phyloP scores from a whole-genome alignment of 2,888 invertebrate species.

The Thecophora atra region DNA sequence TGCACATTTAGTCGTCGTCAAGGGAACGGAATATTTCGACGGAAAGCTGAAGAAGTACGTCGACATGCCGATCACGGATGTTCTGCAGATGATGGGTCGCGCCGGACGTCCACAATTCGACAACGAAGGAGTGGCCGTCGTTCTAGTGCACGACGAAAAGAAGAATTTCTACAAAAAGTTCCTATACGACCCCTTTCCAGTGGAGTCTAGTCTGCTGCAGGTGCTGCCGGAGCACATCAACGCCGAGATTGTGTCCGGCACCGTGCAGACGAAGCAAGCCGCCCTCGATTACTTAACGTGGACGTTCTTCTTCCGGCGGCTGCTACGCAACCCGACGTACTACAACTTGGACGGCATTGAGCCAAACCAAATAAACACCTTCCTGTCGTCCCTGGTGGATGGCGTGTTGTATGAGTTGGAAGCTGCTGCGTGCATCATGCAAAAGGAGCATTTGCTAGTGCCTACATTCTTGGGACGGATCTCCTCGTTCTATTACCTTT shows the following conservation, averaged over 20 bases:
- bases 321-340: constrained; percentile 91
- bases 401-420: constrained; percentile 77
- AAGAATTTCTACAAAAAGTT: constrained; percentile 99
- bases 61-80: constrained; percentile 99
- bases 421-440: constrained; percentile 81
- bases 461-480: constrained; percentile 89
- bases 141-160: constrained; percentile 93
- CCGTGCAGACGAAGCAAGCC: constrained; percentile 90
- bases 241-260: constrained; percentile 96
- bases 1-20: constrained; percentile 97
- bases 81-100: constrained; percentile 99
- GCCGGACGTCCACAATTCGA: constrained; percentile 98
- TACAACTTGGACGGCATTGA: constrained; percentile 82
- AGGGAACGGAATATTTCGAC: constrained; percentile 99
- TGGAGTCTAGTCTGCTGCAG: constrained; percentile 91
- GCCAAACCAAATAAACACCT: constrained; percentile 75
- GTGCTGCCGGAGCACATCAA: constrained; percentile 97
- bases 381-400: constrained; percentile 84
- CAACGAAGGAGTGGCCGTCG: constrained; percentile 87
- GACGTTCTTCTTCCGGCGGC: constrained; percentile 96
- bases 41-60: constrained; percentile 96
- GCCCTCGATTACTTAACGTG: constrained; percentile 97
- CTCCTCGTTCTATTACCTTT: constrained; percentile 96
- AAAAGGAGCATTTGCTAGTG: constrained; percentile 68
- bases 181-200: constrained; percentile 98